phyloP scores from a whole-genome alignment of 2,888 invertebrate species.

The Melipona bicolor region DNA sequence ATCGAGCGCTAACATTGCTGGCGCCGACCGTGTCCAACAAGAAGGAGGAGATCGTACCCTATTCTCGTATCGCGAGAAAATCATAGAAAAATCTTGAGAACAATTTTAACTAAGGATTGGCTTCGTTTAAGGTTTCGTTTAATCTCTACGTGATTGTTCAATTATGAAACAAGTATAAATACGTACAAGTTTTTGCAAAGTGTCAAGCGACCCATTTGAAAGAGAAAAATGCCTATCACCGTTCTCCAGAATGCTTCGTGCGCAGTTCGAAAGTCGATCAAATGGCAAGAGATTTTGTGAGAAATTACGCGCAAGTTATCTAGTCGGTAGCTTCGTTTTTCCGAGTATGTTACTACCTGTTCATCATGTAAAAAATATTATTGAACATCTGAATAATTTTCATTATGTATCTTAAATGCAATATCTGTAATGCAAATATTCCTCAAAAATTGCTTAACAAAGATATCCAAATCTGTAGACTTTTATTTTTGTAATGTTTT shows the following conservation, averaged over 20 bases:
- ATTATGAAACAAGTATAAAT: background rate
- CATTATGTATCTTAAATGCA: background rate
- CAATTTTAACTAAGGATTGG: background rate
- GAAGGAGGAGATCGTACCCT: background rate
- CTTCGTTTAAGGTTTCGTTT: background rate
- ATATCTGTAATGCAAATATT: background rate
- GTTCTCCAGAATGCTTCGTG: constrained; percentile 54
- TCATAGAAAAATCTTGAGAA: background rate
- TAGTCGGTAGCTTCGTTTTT: constrained; percentile 33
- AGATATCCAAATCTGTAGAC: background rate
- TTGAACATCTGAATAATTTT: background rate
- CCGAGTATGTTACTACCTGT: constrained; percentile 17
- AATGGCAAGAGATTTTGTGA: constrained; percentile 61
- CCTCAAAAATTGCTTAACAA: background rate
- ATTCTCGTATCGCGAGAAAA: background rate
- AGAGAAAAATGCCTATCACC: constrained; percentile 61
- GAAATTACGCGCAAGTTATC: constrained; percentile 72
- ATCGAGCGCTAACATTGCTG: too few species aligned
- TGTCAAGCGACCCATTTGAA: constrained; percentile 39
- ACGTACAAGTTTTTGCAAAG: constrained; percentile 9
- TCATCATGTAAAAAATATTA: background rate
- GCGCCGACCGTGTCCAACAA: background rate
- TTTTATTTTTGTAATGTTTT: background rate
- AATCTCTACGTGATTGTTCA: background rate
- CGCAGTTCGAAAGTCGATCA: constrained; percentile 28